Base-by-base conservation (phyloP, 2,113 vertebrate species). In the Elaphurus davidianus region DNA sequence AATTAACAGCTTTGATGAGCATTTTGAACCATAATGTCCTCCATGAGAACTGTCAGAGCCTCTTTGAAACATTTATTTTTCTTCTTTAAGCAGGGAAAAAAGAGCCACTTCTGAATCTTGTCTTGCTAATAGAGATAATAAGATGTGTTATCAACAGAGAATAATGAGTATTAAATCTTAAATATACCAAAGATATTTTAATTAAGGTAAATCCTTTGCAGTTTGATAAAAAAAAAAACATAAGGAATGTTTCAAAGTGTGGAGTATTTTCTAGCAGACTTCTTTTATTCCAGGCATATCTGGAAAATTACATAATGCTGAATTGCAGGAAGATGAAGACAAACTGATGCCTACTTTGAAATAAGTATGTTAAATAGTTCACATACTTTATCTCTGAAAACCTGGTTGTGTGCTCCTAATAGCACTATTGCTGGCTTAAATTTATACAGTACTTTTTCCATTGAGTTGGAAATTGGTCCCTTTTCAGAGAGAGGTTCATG, bases 1-100 rank as follows among this genome's bases (percentile, higher is more conserved):
- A 98, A 98, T 98, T 99, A 98, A 98, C 97, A 98, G 97, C 86
- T 98, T 98, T 98, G 98, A 98, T 98, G 98, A 98, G 95, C 93
- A 98, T 98, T 99, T 98, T 97, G 98, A 98, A 98, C 98, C 97
- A 79, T 94, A 93, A 96, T 98, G 95, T 96, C 97, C 98, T 97
- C 92, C 91, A 60, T 93, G 98, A 98, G 91, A 95, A 98, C 93
- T 95, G 97, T 90, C 97, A 98, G 97, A 98, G 83, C 45, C 92
- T 98, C 90, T 90, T 67, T 95, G 57, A 71, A 88, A 94, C 50
- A 52, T 90, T 88, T 94, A 4, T 87, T 85, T 97, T 94, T 92
- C 43, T 95, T 91, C n/a, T 92, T 85, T 59, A 94, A 71, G 45
- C n/a, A 86, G 84, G 7, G 76, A 50, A 79, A 83, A 91, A 91